A percentile compares a stretch with the other conserved stretches of the same genome.
Conservation (phyloP, 2,888 invertebrate genomes). For the Euzophera pinguis region DNA sequence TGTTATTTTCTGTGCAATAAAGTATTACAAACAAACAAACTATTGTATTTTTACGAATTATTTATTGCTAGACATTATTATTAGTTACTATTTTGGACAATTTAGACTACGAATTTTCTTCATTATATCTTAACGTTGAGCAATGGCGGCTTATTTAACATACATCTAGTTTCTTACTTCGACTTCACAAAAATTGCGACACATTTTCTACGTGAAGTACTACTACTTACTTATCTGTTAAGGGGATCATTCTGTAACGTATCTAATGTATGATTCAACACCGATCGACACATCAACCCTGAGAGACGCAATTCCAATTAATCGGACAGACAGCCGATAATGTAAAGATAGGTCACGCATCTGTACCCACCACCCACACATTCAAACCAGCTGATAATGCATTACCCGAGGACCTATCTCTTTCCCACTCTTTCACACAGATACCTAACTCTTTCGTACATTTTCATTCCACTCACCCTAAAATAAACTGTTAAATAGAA, state of each 20-base stretch:
- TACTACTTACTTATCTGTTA: background rate
- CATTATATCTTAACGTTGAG: no score
- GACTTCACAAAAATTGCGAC: no score
- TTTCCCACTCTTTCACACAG: slow-evolving; percentile 24
- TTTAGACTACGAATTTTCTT: no score
- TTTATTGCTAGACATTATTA: no score
- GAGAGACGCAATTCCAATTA: slow-evolving; percentile 19
- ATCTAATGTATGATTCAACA: background rate
- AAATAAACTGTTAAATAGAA: slow-evolving; percentile 28
- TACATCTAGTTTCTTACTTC: no score
- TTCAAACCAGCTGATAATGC: slow-evolving; percentile 18
- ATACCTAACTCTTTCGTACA: slow-evolving; percentile 30
- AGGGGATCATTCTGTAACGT: background rate
- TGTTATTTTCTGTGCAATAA: no score
- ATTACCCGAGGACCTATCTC: slow-evolving; percentile 25
- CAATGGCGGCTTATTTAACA: no score
- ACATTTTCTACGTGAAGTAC: no score
- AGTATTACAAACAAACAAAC: no score
- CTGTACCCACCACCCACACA: slow-evolving; percentile 21
- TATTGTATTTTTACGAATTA: no score
- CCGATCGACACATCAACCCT: slow-evolving; percentile 5
- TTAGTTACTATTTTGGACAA: no score
- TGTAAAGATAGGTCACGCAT: slow-evolving; percentile 31
- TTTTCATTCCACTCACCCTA: slow-evolving; percentile 36
- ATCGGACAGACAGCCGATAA: slow-evolving; percentile 22